Percentiles rank a stretch among this genome's conserved stretches.
Conservation (phyloP, 2,113 vertebrate genomes). For the Miniopterus natalensis region DNA sequence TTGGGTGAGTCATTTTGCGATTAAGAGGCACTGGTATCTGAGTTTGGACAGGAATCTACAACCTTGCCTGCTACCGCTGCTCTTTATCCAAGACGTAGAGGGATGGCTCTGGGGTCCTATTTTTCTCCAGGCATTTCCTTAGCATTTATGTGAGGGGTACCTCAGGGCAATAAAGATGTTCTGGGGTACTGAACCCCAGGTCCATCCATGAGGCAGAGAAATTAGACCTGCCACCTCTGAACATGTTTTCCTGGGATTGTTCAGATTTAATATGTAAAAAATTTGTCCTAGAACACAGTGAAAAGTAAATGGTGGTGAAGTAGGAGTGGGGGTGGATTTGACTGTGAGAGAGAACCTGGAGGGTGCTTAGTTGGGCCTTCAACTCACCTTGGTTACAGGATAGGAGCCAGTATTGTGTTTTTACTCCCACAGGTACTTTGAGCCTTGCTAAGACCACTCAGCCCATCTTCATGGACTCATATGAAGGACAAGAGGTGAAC, state of each 20-base stretch:
- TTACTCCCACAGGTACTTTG: constrained; percentile 33
- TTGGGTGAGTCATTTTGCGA: constrained; percentile 57
- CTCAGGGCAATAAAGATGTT: not conserved
- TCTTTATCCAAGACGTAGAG: not conserved
- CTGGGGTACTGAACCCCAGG: not conserved
- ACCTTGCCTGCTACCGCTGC: not conserved
- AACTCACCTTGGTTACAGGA: not conserved
- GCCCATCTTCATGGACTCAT: not conserved
- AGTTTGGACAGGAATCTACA: not conserved
- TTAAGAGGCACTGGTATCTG: not conserved
- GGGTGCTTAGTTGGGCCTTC: not conserved
- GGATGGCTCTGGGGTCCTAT: not conserved
- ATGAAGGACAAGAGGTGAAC: constrained; percentile 69
- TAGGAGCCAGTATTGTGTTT: not conserved
- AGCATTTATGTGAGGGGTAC: not conserved
- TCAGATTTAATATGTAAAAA: not conserved
- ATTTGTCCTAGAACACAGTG: not conserved
- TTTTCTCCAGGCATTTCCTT: not conserved
- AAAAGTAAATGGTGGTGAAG: not conserved
- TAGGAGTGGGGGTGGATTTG: not conserved
- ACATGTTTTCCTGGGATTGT: not conserved
- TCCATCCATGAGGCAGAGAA: not conserved
- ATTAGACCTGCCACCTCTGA: not conserved
- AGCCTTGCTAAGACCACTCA: constrained; percentile 66
- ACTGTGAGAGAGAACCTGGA: not conserved